Evolutionary conservation across 2,888 invertebrate species (phyloP).

Genomic region (Eilema depressum): DNA sequence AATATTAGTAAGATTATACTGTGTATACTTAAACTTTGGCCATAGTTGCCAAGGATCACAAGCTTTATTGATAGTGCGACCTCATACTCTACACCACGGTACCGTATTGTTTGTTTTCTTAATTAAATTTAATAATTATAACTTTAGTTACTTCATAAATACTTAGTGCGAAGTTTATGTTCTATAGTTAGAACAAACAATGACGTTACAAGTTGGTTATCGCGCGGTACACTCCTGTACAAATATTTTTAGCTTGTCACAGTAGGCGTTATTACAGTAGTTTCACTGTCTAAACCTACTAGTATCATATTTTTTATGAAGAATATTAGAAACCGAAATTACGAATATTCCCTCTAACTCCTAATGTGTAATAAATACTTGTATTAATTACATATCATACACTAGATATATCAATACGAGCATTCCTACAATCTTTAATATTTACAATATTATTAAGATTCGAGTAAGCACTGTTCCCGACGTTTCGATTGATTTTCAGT

Average conservation of each 20-base stretch:
- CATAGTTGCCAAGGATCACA: background rate
- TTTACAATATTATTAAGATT: no score
- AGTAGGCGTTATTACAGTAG: slow-evolving; percentile 10
- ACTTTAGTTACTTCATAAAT: slow-evolving; percentile 8
- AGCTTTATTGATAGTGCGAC: background rate
- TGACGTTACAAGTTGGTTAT: slow-evolving; percentile 14
- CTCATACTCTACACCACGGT: background rate
- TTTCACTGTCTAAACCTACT: background rate
- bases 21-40: background rate
- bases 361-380: no score
- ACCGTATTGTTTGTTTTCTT: background rate
- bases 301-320: background rate
- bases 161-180: slow-evolving; percentile 1
- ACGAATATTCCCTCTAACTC: no score
- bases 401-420: no score
- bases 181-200: slow-evolving; percentile 9
- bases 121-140: slow-evolving; percentile 6
- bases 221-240: background rate
- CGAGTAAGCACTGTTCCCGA: no score
- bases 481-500: no score
- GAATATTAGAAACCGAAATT: no score
- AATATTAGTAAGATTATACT: background rate
- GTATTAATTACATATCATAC: no score
- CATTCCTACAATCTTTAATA: no score
- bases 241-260: slow-evolving; percentile 5